Evolutionary conservation across 1,140 invertebrate species (phyloP), one percentile per base, ranked within the genome.

Genomic region (Oreohelix idahoensis): DNA sequence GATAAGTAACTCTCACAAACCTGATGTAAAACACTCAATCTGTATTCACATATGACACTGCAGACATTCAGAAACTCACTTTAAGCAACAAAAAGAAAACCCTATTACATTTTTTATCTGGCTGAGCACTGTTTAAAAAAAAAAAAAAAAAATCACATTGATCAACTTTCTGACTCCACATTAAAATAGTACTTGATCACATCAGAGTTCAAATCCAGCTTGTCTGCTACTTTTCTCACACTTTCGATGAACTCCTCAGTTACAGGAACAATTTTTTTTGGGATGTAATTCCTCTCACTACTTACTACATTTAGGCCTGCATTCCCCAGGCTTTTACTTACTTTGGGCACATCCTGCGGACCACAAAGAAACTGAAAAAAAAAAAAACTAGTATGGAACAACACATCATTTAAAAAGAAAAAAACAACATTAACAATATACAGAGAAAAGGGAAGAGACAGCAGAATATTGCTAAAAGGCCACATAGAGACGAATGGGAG

Each of bases 131-230:
- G n/a, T n/a, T n/a, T n/a, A n/a, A n/a, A n/a, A n/a, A n/a, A n/a
- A n/a, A n/a, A n/a, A n/a, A n/a, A n/a, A n/a, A n/a, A 66, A 32
- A 5, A 35, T 32, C n/a, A 66, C 11, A 29, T 32, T 29, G 2
- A 42, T 73, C 20, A 77, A 51, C 36, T 79, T 66, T 82, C 80
- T 39, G 71, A 49, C 26, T 4, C 51, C 0, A 82, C n/a, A 75
- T 82, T 82, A 63, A 82, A 82, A 63, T 82, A 39, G 32, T 82
- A 82, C 23, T 82, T 75, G 32, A 82, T 70, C 11, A 82, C 80
- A 63, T 82, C 80, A 32, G 70, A 49, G 29, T 74, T 29, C 4
- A n/a, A 0, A 38, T 82, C 80, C n/a, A 82, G 32, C n/a, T 82
- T 82, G 8, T 82, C 80, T n/a, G 45, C 38, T 39, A 82, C 1